phyloP scores from a whole-genome alignment of 2,113 vertebrate genomes.

The Datnioides undecimradiatus region DNA sequence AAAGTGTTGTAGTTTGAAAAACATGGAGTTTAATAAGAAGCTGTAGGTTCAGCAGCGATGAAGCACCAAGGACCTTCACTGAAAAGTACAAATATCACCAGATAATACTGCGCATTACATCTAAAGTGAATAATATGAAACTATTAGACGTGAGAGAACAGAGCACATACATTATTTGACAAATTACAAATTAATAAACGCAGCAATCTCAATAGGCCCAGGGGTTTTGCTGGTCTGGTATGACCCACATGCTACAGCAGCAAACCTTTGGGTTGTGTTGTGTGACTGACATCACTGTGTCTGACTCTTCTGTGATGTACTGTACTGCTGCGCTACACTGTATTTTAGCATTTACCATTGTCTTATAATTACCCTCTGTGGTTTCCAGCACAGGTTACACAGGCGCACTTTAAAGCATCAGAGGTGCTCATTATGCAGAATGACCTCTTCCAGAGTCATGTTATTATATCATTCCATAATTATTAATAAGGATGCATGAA shows the following conservation, averaged over 20 bases:
- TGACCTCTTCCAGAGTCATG: background rate
- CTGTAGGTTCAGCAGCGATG: too few species aligned
- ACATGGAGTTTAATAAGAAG: background rate
- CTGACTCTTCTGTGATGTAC: background rate
- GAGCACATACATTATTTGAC: background rate
- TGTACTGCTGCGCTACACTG: too few species aligned
- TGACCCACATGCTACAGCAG: background rate
- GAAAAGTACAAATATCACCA: too few species aligned
- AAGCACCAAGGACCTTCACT: too few species aligned
- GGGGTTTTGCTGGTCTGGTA: background rate
- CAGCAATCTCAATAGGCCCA: too few species aligned
- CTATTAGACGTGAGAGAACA: too few species aligned
- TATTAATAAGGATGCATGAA: background rate
- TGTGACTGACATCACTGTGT: background rate
- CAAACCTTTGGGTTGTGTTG: background rate
- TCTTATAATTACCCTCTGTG: background rate
- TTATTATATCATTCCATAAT: background rate
- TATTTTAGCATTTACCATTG: background rate
- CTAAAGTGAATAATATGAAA: too few species aligned
- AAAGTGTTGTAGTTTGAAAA: background rate
- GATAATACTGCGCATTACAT: too few species aligned
- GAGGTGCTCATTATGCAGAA: background rate
- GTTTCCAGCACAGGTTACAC: background rate
- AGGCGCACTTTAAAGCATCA: background rate
- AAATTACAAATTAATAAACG: background rate